Conservation (phyloP, 2,888 invertebrate genomes). For the Deilephila elpenor region DNA sequence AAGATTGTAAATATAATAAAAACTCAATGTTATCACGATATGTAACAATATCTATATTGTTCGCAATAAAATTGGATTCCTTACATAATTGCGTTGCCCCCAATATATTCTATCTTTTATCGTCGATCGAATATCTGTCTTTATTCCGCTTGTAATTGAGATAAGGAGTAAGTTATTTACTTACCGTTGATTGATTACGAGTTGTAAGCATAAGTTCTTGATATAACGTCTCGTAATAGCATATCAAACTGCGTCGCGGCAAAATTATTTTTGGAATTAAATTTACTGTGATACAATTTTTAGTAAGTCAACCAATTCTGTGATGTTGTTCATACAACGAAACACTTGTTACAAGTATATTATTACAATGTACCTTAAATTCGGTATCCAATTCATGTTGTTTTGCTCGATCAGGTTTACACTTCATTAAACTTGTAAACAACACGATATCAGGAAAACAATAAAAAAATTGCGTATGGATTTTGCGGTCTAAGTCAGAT, state of each 20-base stretch:
- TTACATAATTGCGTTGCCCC: conserved; percentile 29
- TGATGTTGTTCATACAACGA: background rate
- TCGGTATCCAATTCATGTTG: no score
- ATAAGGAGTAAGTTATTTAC: conserved; percentile 23
- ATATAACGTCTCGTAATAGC: background rate
- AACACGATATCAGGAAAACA: no score
- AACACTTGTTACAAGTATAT: background rate
- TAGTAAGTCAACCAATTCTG: background rate
- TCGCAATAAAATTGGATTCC: conserved; percentile 1
- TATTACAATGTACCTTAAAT: background rate
- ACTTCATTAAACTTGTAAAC: no score
- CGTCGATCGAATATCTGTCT: conserved; percentile 7
- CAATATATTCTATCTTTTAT: conserved; percentile 21
- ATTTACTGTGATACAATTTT: background rate
- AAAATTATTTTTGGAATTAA: background rate
- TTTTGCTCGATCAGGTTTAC: no score
- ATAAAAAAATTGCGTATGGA: no score
- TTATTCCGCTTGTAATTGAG: conserved; percentile 10
- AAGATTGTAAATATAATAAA: no score
- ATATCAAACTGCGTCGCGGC: background rate
- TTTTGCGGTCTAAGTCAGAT: no score
- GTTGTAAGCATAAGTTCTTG: background rate
- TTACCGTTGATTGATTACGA: conserved; percentile 28
- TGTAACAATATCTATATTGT: background rate
- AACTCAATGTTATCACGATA: no score